phyloP scores from a whole-genome alignment of 2,113 vertebrate species.

The Pyxicephalus adspersus region DNA sequence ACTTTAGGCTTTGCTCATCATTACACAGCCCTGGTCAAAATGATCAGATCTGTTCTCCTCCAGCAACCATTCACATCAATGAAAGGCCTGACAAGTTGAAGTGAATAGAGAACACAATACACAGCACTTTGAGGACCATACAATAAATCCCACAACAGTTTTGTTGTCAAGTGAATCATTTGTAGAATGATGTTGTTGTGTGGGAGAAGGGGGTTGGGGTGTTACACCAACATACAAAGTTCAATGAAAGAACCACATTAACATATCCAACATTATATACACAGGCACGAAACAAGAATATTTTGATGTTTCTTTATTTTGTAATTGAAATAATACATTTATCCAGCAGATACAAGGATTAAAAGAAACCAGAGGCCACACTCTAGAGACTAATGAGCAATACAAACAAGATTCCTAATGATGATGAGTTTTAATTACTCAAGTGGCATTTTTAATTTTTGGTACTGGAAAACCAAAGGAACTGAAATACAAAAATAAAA shows the following conservation, averaged over 20 bases:
- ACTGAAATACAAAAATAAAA: neutral
- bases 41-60: too few relatives aligned
- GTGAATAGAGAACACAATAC: too few relatives aligned
- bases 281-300: conserved; percentile 3
- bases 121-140: too few relatives aligned
- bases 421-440: neutral
- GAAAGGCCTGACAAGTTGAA: too few relatives aligned
- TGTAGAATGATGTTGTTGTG: too few relatives aligned
- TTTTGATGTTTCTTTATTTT: conserved; percentile 50
- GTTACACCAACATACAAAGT: too few relatives aligned
- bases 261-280: neutral
- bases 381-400: conserved; percentile 43
- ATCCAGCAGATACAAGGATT: conserved; percentile 44
- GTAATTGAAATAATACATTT: conserved; percentile 49
- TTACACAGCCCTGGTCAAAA: too few relatives aligned
- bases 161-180: too few relatives aligned
- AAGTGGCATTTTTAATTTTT: neutral
- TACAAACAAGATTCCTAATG: conserved; percentile 22
- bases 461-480: conserved; percentile 13
- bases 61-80: too few relatives aligned
- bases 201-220: too few relatives aligned
- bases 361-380: conserved; percentile 49
- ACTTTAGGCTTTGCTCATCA: too few relatives aligned
- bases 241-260: neutral
- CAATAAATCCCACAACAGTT: too few relatives aligned